These are phyloP conservation scores for Oryzias woworae DNA, from an alignment of 2,113 vertebrate species.

Conservation along the genomic window DNA sequence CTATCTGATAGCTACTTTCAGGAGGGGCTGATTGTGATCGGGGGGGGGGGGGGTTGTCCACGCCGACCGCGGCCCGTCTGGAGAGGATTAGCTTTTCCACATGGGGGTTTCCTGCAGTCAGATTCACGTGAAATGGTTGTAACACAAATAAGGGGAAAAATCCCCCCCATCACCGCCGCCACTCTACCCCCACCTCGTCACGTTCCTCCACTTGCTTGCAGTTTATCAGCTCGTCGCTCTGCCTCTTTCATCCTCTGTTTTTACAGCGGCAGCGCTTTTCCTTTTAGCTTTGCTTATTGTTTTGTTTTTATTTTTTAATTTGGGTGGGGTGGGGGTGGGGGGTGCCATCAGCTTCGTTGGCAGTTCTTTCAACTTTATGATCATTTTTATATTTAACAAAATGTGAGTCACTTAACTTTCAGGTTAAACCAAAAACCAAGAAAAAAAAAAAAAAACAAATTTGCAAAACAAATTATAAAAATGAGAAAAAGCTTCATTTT, in stretches of 20 bases:
- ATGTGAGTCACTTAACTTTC: no score
- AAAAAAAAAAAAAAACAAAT: no score
- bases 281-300: constrained; percentile 68
- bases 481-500: no score
- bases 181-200: constrained; percentile 62
- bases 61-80: constrained; percentile 61
- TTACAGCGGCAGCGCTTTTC: constrained; percentile 72
- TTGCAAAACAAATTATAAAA: no score
- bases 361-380: constrained; percentile 74
- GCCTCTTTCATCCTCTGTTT: constrained; percentile 42
- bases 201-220: constrained; percentile 69
- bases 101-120: constrained; percentile 66
- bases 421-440: no score
- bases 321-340: neutral
- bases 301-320: constrained; percentile 54
- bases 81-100: constrained; percentile 72
- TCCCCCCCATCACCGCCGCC: constrained; percentile 48
- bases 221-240: constrained; percentile 66
- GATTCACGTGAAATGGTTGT: constrained; percentile 68
- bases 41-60: constrained; percentile 71
- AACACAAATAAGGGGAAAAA: constrained; percentile 61
- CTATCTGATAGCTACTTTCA: constrained; percentile 74
- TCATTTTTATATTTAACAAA: constrained; percentile 17
- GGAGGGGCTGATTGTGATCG: constrained; percentile 71
- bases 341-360: constrained; percentile 71